A percentile compares a stretch with the other conserved stretches of the same genome.
Evolutionary conservation across 2,888 invertebrate species (phyloP).

Genomic region (Busseola fusca): DNA sequence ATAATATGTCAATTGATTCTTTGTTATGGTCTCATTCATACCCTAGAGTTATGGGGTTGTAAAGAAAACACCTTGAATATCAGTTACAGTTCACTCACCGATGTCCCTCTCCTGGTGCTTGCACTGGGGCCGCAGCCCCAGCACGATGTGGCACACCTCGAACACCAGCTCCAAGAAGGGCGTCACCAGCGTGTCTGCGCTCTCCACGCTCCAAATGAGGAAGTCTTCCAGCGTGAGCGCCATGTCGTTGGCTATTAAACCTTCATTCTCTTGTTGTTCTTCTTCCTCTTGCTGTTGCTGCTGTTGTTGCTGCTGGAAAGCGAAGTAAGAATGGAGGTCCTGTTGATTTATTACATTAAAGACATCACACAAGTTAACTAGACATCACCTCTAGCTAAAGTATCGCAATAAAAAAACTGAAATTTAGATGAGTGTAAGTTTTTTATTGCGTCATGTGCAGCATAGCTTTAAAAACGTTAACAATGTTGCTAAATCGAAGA

Average conservation of each 20-base stretch:
- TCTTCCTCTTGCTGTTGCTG: slow-evolving; percentile 43
- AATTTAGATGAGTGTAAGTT: too few species aligned
- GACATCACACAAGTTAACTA: not conserved
- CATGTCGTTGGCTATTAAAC: slow-evolving; percentile 68
- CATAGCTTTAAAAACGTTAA: too few species aligned
- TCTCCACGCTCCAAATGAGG: slow-evolving; percentile 95
- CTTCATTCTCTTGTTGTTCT: slow-evolving; percentile 57
- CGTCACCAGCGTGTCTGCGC: slow-evolving; percentile 90
- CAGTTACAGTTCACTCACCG: slow-evolving; percentile 78
- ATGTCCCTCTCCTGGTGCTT: slow-evolving; percentile 94
- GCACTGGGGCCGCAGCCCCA: slow-evolving; percentile 94
- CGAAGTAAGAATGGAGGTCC: not conserved
- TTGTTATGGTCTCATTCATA: too few species aligned
- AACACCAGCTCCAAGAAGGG: slow-evolving; percentile 92
- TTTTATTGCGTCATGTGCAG: too few species aligned
- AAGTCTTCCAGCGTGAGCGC: slow-evolving; percentile 93
- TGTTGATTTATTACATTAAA: not conserved
- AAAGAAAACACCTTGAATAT: not conserved
- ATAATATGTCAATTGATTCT: too few species aligned
- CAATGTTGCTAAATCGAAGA: too few species aligned
- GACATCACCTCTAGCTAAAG: too few species aligned
- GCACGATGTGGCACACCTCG: slow-evolving; percentile 95
- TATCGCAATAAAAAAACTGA: too few species aligned
- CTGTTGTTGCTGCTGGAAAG: slow-evolving; percentile 39
- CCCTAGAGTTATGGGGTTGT: too few species aligned